A percentile compares a stretch with the other conserved stretches of the same genome.
These are phyloP conservation scores for Eupithecia tripunctaria DNA, from an alignment of 2,888 invertebrate species.

Conservation along the genomic window DNA sequence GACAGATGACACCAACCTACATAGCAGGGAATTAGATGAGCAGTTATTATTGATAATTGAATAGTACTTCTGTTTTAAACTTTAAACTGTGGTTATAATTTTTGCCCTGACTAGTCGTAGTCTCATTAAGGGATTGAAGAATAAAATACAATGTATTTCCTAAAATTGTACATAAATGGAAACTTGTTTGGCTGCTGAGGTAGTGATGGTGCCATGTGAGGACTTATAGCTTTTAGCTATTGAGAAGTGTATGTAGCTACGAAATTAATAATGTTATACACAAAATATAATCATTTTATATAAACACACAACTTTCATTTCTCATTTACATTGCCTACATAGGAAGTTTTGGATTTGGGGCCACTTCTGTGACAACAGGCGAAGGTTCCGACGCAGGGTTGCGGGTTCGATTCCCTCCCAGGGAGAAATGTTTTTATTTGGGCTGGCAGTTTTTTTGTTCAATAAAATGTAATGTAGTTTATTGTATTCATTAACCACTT, in stretches of 20 bases:
- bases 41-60: background rate
- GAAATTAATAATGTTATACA: background rate
- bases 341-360: too few species aligned
- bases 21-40: constrained; percentile 49
- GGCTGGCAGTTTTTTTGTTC: too few species aligned
- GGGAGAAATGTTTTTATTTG: background rate
- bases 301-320: background rate
- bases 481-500: too few species aligned
- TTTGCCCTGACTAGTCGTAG: background rate
- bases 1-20: constrained; percentile 70
- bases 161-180: background rate
- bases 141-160: background rate
- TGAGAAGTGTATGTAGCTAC: background rate
- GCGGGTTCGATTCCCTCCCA: background rate
- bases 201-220: constrained; percentile 1
- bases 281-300: constrained; percentile 4
- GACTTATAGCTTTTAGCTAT: background rate
- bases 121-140: background rate
- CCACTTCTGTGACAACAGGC: too few species aligned
- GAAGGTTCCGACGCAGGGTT: too few species aligned
- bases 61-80: too few species aligned
- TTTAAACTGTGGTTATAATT: background rate
- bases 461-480: too few species aligned
- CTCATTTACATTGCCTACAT: too few species aligned
- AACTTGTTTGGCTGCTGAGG: background rate